Conservation (phyloP, 2,113 vertebrate species). For the Amphiprion percula region DNA sequence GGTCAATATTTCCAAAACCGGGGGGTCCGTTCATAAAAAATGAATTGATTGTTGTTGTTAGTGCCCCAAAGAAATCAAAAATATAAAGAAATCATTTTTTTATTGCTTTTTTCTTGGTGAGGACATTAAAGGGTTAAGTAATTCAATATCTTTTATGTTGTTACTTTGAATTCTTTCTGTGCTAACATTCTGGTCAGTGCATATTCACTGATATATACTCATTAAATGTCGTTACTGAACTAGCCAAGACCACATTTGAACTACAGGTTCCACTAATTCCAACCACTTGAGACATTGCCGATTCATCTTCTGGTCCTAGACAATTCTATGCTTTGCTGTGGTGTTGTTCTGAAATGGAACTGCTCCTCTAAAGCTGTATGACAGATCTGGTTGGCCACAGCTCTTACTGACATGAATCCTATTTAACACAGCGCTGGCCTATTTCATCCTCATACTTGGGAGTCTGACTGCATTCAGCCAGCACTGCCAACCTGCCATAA, state of each 20-base stretch:
- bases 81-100: no score
- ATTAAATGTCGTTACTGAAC: background rate
- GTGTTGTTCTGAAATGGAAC: slow-evolving; percentile 14
- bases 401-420: slow-evolving; percentile 62
- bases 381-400: slow-evolving; percentile 58
- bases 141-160: no score
- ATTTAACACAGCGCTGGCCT: slow-evolving; percentile 43
- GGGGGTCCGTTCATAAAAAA: no score
- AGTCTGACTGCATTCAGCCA: slow-evolving; percentile 35
- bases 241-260: background rate
- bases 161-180: background rate
- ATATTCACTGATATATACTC: no score
- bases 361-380: slow-evolving; percentile 42
- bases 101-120: no score
- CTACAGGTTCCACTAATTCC: background rate
- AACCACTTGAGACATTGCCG: background rate
- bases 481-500: slow-evolving; percentile 19
- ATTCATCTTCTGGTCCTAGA: background rate
- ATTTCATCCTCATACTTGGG: slow-evolving; percentile 45
- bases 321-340: background rate
- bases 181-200: no score
- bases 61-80: no score
- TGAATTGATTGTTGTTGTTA: no score
- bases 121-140: no score
- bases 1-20: no score